These are phyloP conservation scores for Sigmodon hispidus DNA, from an alignment of 2,113 vertebrate genomes.

Conservation along the genomic window DNA sequence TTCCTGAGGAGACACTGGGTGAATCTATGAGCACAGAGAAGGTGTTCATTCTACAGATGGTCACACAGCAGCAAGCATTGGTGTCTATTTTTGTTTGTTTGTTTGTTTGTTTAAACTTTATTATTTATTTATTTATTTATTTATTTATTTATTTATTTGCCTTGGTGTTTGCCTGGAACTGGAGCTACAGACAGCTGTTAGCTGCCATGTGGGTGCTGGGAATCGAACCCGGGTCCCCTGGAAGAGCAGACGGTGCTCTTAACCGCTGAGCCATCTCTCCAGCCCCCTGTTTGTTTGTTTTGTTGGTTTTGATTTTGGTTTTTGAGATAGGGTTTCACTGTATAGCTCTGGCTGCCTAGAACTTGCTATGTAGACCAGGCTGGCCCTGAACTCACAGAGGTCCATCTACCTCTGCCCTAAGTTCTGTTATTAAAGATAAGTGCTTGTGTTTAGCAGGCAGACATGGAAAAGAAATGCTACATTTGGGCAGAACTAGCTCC, in stretches of 20 bases:
- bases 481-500: not conserved
- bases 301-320: not conserved
- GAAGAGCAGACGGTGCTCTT: too few relatives aligned
- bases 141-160: too few relatives aligned
- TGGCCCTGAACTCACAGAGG: not conserved
- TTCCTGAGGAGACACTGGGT: not conserved
- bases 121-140: too few relatives aligned
- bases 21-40: not conserved
- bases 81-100: not conserved
- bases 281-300: not conserved
- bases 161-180: too few relatives aligned
- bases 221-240: too few relatives aligned
- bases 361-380: not conserved
- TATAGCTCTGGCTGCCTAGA: not conserved
- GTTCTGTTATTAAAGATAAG: not conserved
- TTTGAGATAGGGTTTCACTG: not conserved
- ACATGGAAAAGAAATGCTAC: not conserved
- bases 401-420: not conserved
- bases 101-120: too few relatives aligned
- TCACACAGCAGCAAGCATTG: not conserved
- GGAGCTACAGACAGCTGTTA: too few relatives aligned
- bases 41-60: fast-evolving
- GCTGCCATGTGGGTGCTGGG: too few relatives aligned
- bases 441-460: not conserved
- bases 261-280: too few relatives aligned